These are phyloP conservation scores for Strigops habroptila DNA, from an alignment of 2,113 vertebrate genomes.

Conservation along the genomic window DNA sequence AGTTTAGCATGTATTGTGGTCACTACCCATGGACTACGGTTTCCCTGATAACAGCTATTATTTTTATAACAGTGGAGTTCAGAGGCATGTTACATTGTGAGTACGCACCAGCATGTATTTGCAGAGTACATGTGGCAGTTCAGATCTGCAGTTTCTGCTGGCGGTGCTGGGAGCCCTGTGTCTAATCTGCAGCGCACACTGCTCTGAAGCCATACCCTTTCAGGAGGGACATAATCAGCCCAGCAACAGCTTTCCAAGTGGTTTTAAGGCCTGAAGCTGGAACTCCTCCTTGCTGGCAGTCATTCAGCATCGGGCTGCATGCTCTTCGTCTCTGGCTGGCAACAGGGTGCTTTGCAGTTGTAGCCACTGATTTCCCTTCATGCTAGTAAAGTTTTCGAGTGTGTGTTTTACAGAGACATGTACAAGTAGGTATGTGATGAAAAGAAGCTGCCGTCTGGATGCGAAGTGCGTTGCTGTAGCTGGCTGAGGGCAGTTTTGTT, in stretches of 20 bases:
- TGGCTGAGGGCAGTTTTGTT: neutral
- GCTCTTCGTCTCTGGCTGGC: neutral
- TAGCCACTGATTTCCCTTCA: neutral
- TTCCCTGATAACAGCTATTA: rapidly evolving
- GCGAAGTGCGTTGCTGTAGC: neutral
- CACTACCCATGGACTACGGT: neutral
- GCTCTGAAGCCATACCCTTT: neutral
- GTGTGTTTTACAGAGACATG: neutral
- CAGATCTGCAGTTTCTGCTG: neutral
- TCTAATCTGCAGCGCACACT: neutral
- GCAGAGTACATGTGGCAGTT: neutral
- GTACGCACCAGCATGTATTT: neutral
- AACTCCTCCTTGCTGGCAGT: conserved; percentile 20
- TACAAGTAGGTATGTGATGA: neutral
- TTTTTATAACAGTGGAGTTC: rapidly evolving
- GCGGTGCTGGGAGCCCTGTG: neutral
- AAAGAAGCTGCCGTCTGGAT: neutral
- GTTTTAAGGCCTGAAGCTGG: neutral
- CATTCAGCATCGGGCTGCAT: neutral
- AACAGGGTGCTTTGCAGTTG: neutral
- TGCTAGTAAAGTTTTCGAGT: neutral
- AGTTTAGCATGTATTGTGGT: rapidly evolving
- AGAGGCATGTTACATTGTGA: rapidly evolving
- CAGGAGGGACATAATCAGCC: neutral
- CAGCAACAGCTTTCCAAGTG: neutral